Evolutionary conservation across 2,888 invertebrate genomes (phyloP).

Genomic region (Calephelis perditalis): DNA sequence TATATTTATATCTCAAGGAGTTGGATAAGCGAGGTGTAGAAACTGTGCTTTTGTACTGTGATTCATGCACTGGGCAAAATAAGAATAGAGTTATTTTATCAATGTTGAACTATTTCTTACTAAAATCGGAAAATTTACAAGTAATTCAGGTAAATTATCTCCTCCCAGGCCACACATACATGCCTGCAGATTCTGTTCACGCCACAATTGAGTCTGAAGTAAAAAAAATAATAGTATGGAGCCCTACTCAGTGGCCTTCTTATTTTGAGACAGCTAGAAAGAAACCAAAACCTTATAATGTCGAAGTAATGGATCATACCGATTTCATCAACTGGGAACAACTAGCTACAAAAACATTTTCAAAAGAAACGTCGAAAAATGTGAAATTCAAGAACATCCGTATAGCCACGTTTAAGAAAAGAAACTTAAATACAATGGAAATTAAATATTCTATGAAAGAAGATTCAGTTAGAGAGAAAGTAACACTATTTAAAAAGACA

Average conservation of each 20-base stretch:
- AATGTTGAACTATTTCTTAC: neutral
- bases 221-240: conserved; percentile 23
- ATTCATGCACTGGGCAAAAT: neutral
- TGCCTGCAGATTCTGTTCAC: conserved; percentile 29
- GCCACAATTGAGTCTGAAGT: conserved; percentile 22
- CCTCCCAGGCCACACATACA: conserved; percentile 1
- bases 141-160: neutral
- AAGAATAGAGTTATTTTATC: neutral
- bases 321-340: conserved; percentile 23
- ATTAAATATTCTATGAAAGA: conserved; percentile 25
- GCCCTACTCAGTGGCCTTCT: conserved; percentile 23
- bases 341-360: conserved; percentile 16
- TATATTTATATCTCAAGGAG: neutral
- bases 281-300: conserved; percentile 19
- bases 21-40: neutral
- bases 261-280: conserved; percentile 19
- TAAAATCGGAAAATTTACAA: neutral
- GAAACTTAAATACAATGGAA: conserved; percentile 20
- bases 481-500: conserved; percentile 20
- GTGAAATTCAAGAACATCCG: conserved; percentile 21
- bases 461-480: conserved; percentile 14
- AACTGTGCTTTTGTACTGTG: neutral
- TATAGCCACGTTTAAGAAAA: conserved; percentile 25
- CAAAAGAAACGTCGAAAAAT: conserved; percentile 25
- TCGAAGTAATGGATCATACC: conserved; percentile 17